Conservation (phyloP, 2,888 invertebrate genomes). For the Agrotis ipsilon region DNA sequence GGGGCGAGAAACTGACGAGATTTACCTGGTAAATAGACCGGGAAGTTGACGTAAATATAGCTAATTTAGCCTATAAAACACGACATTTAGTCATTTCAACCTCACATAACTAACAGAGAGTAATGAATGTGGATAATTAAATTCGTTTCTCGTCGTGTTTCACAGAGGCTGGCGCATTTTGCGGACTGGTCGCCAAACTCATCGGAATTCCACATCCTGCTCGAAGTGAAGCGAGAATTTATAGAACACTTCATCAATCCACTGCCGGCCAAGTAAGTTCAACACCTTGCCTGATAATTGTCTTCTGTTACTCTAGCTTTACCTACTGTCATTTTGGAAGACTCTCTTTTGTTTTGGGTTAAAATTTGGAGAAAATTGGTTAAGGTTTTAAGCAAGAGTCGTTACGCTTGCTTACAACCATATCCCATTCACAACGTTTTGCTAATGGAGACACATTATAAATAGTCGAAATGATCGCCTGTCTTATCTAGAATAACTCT, state of each 20-base stretch:
- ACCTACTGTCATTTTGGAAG: slow-evolving; percentile 1
- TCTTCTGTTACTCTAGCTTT: slow-evolving; percentile 65
- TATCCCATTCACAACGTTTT: too few species aligned
- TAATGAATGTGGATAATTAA: slow-evolving; percentile 76
- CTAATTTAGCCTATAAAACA: slow-evolving; percentile 57
- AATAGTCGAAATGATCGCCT: not conserved
- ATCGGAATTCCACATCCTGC: slow-evolving; percentile 93
- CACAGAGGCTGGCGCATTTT: slow-evolving; percentile 93
- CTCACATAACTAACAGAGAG: slow-evolving; percentile 62
- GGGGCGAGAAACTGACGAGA: slow-evolving; percentile 28
- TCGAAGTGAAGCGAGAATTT: slow-evolving; percentile 94
- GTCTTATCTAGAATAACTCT: slow-evolving; percentile 22
- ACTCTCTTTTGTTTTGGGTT: too few species aligned
- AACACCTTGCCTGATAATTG: slow-evolving; percentile 55
- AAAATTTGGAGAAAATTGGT: too few species aligned
- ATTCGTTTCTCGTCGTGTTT: slow-evolving; percentile 73
- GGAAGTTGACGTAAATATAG: slow-evolving; percentile 44
- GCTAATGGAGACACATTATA: slow-evolving; percentile 5
- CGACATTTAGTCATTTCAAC: slow-evolving; percentile 62
- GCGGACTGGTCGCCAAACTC: slow-evolving; percentile 95
- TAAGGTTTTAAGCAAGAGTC: too few species aligned
- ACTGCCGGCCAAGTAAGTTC: slow-evolving; percentile 89
- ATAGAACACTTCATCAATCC: slow-evolving; percentile 93
- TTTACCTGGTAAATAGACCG: slow-evolving; percentile 48
- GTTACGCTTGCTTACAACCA: not conserved